Evolutionary conservation across 2,113 vertebrate species (phyloP).

Genomic region (Trichechus manatus): DNA sequence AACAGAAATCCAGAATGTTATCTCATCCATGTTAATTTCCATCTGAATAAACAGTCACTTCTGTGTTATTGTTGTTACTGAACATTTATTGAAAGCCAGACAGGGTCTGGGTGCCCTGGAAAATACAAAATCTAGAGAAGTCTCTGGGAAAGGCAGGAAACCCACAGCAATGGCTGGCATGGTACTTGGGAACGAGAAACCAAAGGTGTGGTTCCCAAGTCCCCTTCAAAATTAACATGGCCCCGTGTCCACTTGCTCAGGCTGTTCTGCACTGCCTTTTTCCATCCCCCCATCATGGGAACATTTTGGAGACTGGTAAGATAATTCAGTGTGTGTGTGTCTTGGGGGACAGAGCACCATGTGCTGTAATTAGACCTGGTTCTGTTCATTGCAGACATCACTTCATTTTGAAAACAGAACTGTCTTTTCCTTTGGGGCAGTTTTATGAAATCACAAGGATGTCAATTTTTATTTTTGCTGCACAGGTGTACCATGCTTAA

Average conservation of each 20-base stretch:
- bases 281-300: not conserved
- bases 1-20: conserved; percentile 78
- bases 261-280: not conserved
- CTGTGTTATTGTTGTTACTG: conserved; percentile 79
- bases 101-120: conserved; percentile 76
- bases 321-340: conserved; percentile 11
- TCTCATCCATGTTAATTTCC: conserved; percentile 78
- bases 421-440: conserved; percentile 69
- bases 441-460: conserved; percentile 64
- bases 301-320: conserved; percentile 44
- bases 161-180: conserved; percentile 78
- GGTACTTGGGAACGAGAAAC: conserved; percentile 61
- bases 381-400: conserved; percentile 68
- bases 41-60: conserved; percentile 84
- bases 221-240: conserved; percentile 58
- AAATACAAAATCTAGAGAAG: conserved; percentile 74
- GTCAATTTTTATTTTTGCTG: conserved; percentile 46
- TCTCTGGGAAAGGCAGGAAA: conserved; percentile 80
- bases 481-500: conserved; percentile 47
- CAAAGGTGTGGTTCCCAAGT: conserved; percentile 69
- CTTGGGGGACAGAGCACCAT: not conserved
- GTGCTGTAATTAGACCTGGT: conserved; percentile 16
- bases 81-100: conserved; percentile 77
- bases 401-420: conserved; percentile 75
- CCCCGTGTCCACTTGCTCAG: not conserved